Evolutionary conservation across 2,113 vertebrate species (phyloP), one percentile per base, ranked within the genome.

Genomic region (Lipotes vexillifer): DNA sequence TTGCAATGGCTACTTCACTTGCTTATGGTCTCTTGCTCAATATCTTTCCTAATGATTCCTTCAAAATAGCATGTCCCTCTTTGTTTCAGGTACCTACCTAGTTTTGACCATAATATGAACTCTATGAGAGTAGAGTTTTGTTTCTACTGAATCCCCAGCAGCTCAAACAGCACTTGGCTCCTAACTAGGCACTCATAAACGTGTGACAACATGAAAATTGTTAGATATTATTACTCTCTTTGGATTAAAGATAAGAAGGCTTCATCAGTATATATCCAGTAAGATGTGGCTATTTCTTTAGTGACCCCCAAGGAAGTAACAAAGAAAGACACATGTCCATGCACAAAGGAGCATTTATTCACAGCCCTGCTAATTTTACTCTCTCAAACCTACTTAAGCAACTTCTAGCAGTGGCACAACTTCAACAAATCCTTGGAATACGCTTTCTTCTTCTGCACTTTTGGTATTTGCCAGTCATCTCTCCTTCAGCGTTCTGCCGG

Each of bases 401-500:
- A 93, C 96, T 95, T 86, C 12, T 46, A 52, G 33, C 80, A 5
- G 2, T 96, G 97, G 96, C 88, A 94, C 33, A 31, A 75, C 97
- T 98, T 98, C 89, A 97, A 38, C 41, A 97, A 96, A 97, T 95
- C 92, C 82, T 94, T 91, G 91, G 93, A 96, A 98, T 90, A 75
- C 74, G 33, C 57, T 17, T 31, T 75, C 96, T 97, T 97, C 61
- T 80, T 95, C 55, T 85, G n/a, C 11, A 17, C 93, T 87, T 98
- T 96, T 97, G 96, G 94, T 97, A 93, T 97, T 97, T 97, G 95
- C 80, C 66, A 97, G 81, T 25, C 68, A 0, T 93, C 90, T 94
- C 63, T 85, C 23, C 11, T 92, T 77, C 57, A 78, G 77, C 86
- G 5, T 87, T 95, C 90, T 98, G 49, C 77, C 86, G 87, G 88